Evolutionary conservation across 2,797 vertebrate genomes (phyloP).

Genomic region (Lateolabrax maculatus): DNA sequence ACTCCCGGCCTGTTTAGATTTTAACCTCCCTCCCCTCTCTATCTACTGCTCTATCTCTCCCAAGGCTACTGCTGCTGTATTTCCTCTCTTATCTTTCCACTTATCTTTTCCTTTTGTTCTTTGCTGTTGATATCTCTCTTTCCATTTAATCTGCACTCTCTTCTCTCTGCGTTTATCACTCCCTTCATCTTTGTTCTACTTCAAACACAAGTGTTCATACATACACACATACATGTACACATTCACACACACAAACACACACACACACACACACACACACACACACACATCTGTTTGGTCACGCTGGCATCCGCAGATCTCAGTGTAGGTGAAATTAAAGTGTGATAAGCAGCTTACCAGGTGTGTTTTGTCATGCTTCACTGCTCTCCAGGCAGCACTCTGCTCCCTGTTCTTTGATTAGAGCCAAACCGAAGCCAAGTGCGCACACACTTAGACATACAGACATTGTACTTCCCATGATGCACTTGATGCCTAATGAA

Average conservation of each 20-base stretch:
- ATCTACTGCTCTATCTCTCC: conserved; percentile 59
- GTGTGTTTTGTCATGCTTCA: conserved; percentile 82
- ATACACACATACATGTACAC: conserved; percentile 18
- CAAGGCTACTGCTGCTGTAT: conserved; percentile 63
- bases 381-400: conserved; percentile 77
- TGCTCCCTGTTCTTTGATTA: conserved; percentile 78
- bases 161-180: conserved; percentile 71
- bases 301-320: conserved; percentile 69
- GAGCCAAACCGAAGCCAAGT: conserved; percentile 41
- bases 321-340: conserved; percentile 83
- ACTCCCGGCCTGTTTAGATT: conserved; percentile 58
- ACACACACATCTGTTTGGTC: conserved; percentile 68
- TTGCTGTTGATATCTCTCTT: conserved; percentile 70
- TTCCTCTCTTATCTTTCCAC: conserved; percentile 69
- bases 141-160: conserved; percentile 76
- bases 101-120: conserved; percentile 79
- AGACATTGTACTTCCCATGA: conserved; percentile 40
- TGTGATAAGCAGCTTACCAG: conserved; percentile 86
- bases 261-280: conserved; percentile 23
- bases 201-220: conserved; percentile 59
- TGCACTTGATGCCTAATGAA: conserved; percentile 62
- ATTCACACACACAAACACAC: conserved; percentile 18
- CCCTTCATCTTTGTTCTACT: conserved; percentile 73
- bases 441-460: conserved; percentile 11
- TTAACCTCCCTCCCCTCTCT: conserved; percentile 56